Evolutionary conservation across 2,888 invertebrate genomes (phyloP), one percentile per base, ranked within the genome.

Genomic region (Tanytarsus gracilentus): DNA sequence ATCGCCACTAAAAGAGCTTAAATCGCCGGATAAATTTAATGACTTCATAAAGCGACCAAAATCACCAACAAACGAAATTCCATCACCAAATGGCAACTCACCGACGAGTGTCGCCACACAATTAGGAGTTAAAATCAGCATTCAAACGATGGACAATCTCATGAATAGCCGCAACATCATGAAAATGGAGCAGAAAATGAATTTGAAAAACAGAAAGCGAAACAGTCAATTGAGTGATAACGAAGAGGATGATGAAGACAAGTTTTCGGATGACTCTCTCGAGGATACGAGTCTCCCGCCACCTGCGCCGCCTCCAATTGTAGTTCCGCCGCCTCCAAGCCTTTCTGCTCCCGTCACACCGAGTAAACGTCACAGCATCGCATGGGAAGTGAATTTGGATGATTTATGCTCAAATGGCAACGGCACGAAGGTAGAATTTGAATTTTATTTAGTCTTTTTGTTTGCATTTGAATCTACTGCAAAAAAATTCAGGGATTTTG

Each of bases 381-480:
- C 89, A 64, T 89, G 90, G 89, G 88, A 90, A 77, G 88, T 90
- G 64, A 84, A 88, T 63, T 78, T 90, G 67, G 84, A 85, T 70
- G 83, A 82, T 70, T 60, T 55, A 44, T 61, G 27, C 8, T 53
- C 61, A n/a, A 44, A 36, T 48, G 39, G 61, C 11, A 61, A 51
- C n/a, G 59, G 51, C 50, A 83, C 82, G 63, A 83, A 82, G 74
- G 83, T 83, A 62, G 76, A 23, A 66, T 26, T 21, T 51, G 29
- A 52, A 26, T 27, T n/a, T 30, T 30, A 30, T 52, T 33, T 51
- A n/a, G n/a, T n/a, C n/a, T n/a, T n/a, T n/a, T n/a, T 30, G 7
- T 11, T 30, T 11, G 7, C 30, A 30, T 9, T 9, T 30, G 11
- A 30, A 30, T 30, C 30, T 9, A 9, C 30, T 30, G 7, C 30